Percentiles rank a stretch among this genome's conserved stretches.
Conservation (phyloP, 2,113 vertebrate genomes). For the Ammodytes marinus region DNA sequence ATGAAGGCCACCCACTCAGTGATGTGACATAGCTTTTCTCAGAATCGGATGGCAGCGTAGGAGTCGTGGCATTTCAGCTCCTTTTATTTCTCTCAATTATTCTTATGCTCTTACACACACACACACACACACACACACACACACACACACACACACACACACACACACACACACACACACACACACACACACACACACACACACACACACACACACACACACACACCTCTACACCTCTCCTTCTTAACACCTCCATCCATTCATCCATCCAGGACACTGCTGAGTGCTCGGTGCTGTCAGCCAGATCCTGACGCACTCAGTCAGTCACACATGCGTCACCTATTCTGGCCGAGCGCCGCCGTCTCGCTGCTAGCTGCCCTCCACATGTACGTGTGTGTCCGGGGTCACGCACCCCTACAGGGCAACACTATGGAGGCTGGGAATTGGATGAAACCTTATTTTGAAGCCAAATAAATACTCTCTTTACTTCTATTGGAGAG, state of each 20-base stretch:
- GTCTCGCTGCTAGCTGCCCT: constrained; percentile 66
- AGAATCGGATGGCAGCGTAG: constrained; percentile 69
- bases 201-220: constrained; percentile 14
- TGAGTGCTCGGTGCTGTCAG: constrained; percentile 70
- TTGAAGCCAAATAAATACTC: constrained; percentile 30
- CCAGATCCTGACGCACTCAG: constrained; percentile 79
- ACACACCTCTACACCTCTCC: constrained; percentile 25
- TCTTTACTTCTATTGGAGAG: background rate
- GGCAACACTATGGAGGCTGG: constrained; percentile 38
- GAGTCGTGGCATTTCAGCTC: constrained; percentile 62
- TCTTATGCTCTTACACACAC: constrained; percentile 26
- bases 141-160: constrained; percentile 32
- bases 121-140: constrained; percentile 40
- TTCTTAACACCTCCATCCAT: constrained; percentile 75
- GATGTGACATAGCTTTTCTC: constrained; percentile 78
- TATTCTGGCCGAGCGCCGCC: constrained; percentile 54
- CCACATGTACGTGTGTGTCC: constrained; percentile 42
- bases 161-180: constrained; percentile 41
- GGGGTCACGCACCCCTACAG: constrained; percentile 48
- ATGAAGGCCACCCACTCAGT: constrained; percentile 74
- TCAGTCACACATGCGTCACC: constrained; percentile 76
- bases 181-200: too few species aligned
- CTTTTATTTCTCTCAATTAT: constrained; percentile 1
- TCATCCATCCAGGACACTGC: constrained; percentile 73
- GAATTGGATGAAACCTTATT: constrained; percentile 9